Evolutionary conservation across 2,888 invertebrate genomes (phyloP), one percentile per base, ranked within the genome.

Genomic region (Apocheima hispidaria): DNA sequence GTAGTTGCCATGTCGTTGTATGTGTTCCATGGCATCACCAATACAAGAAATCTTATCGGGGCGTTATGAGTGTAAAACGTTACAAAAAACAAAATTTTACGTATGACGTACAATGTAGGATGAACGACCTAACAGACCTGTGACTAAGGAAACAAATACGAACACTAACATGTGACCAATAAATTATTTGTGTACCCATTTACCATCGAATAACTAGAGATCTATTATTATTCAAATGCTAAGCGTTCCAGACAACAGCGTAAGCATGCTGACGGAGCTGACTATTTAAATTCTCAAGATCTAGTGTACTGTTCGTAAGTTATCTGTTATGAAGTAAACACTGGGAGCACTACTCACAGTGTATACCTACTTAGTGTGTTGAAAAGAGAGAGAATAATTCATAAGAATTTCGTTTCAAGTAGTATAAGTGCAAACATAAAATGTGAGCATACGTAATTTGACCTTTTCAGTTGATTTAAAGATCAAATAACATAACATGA

Each of bases 381-480:
- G 52, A 28, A 50, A 51, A 54, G 52, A 57, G 38, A 54, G 41
- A 33, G 48, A 56, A 56, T 60, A 48, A 60, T 60, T 57, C 38
- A 60, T 60, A 53, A 49, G 36, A 41, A 30, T 51, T 53, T 53
- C 21, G 43, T 43, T 30, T 44, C 21, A 36, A 44, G 12, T 10
- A 16, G 40, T 14, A 28, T 16, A 28, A 46, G 26, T 28, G 44
- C 12, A 12, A 30, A 20, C 30, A 18, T 30, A n/a, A 26, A 30
- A 30, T 18, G 2, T 30, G 12, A 18, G 46, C 18, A 46, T 5
- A 2, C 12, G 4, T n/a, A n/a, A n/a, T n/a, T 20, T 2, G 10
- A n/a, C 20, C 20, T 46, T 10, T 18, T 28, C 6, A 30, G 18
- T 10, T 30, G 28, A 46, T 30, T 46, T 28, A 1, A 0, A 1